phyloP scores from a whole-genome alignment of 2,888 invertebrate species.

The Drosophila nigricruria region DNA sequence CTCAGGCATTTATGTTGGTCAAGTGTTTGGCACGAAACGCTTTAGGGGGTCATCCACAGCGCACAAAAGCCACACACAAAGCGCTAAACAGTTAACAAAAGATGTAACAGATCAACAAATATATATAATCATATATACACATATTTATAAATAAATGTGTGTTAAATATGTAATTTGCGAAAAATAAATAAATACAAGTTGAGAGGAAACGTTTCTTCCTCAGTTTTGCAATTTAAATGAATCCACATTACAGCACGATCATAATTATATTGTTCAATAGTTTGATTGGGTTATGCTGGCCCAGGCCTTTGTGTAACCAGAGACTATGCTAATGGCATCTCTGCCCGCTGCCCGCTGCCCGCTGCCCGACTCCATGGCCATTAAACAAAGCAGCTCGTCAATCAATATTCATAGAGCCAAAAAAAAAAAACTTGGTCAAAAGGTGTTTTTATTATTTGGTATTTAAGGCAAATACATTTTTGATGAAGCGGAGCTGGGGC shows the following conservation, averaged over 20 bases:
- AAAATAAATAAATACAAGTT: conserved; percentile 25
- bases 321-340: conserved; percentile 25
- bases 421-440: neutral
- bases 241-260: conserved; percentile 69
- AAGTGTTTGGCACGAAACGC: conserved; percentile 65
- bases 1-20: conserved; percentile 75
- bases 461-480: neutral
- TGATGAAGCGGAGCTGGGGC: neutral
- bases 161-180: conserved; percentile 41
- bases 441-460: neutral
- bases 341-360: neutral
- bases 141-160: neutral
- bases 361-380: conserved; percentile 7
- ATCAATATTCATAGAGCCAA: conserved; percentile 33
- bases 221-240: conserved; percentile 74
- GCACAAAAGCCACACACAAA: conserved; percentile 45
- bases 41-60: conserved; percentile 48
- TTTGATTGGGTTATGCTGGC: conserved; percentile 9
- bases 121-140: conserved; percentile 6
- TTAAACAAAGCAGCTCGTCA: conserved; percentile 7
- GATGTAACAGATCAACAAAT: conserved; percentile 57
- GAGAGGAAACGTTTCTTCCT: conserved; percentile 30
- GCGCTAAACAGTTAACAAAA: conserved; percentile 71
- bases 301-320: conserved; percentile 34
- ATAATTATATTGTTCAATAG: conserved; percentile 36